Conservation (phyloP, 2,888 invertebrate genomes). For the Acronicta aceris region DNA sequence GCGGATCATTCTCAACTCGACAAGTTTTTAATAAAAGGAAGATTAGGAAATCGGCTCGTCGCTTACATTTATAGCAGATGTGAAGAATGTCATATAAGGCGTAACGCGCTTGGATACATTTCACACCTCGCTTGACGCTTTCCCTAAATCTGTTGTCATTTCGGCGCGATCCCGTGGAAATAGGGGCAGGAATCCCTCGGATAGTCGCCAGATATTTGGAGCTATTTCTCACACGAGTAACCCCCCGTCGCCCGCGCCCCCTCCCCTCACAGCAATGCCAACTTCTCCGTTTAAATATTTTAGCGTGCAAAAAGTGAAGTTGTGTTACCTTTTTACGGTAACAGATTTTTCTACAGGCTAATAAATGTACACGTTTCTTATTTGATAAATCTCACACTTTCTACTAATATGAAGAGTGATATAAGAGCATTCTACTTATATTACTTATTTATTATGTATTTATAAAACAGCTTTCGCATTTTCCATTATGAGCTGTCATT, state of each 20-base stretch:
- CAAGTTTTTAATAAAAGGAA: conserved; percentile 86
- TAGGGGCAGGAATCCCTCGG: conserved; percentile 83
- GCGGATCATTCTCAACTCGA: conserved; percentile 62
- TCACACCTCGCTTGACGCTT: conserved; percentile 87
- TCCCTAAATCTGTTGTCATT: conserved; percentile 89
- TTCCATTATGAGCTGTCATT: conserved; percentile 22
- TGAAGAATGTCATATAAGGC: conserved; percentile 87
- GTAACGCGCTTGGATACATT: conserved; percentile 85
- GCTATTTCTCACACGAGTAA: conserved; percentile 84
- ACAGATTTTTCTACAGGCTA: conserved; percentile 54
- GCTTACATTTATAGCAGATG: conserved; percentile 80
- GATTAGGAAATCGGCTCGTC: conserved; percentile 81
- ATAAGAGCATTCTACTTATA: conserved; percentile 14
- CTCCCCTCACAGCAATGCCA: conserved; percentile 57
- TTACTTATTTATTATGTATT: conserved; percentile 1
- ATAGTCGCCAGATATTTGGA: conserved; percentile 84
- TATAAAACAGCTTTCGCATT: conserved; percentile 19
- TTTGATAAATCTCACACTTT: conserved; percentile 20
- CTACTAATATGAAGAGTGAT: conserved; percentile 36
- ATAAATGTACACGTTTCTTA: conserved; percentile 34
- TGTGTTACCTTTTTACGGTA: conserved; percentile 76
- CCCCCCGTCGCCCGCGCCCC: conserved; percentile 53
- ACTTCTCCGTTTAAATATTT: conserved; percentile 83
- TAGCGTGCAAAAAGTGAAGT: conserved; percentile 80
- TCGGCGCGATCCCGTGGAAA: conserved; percentile 84